These are phyloP conservation scores for Noctua fimbriata DNA, from an alignment of 2,888 invertebrate genomes.

Conservation along the genomic window DNA sequence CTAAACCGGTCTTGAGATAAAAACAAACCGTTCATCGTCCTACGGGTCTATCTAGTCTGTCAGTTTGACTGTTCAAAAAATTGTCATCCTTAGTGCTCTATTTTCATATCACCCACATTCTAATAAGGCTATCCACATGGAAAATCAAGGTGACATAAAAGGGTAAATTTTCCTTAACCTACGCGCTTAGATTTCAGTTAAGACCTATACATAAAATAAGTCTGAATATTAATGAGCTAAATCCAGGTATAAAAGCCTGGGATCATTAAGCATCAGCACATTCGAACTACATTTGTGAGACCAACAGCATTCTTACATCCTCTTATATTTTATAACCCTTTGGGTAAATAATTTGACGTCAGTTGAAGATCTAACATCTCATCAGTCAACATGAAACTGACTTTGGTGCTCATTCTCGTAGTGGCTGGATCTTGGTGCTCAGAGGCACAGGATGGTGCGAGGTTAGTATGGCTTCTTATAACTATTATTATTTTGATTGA, in stretches of 20 bases:
- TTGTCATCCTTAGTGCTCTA: too few species aligned
- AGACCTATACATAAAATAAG: slow-evolving; percentile 29
- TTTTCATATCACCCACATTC: slow-evolving; percentile 7
- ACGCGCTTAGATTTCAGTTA: slow-evolving; percentile 18
- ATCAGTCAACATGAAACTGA: slow-evolving; percentile 41
- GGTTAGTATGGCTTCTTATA: neutral
- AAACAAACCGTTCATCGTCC: neutral
- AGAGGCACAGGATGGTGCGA: slow-evolving; percentile 39
- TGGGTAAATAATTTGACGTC: neutral
- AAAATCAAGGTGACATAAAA: slow-evolving; percentile 36
- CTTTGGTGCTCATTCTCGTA: slow-evolving; percentile 36
- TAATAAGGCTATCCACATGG: slow-evolving; percentile 8
- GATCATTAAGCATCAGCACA: slow-evolving; percentile 19
- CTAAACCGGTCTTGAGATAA: neutral
- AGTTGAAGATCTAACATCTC: slow-evolving; percentile 5
- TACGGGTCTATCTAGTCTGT: neutral
- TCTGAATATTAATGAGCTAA: slow-evolving; percentile 50
- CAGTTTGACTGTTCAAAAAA: neutral
- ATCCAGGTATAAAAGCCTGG: slow-evolving; percentile 44
- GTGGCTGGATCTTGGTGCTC: slow-evolving; percentile 26
- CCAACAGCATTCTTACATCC: slow-evolving; percentile 9
- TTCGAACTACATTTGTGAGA: slow-evolving; percentile 22
- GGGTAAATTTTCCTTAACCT: slow-evolving; percentile 31
- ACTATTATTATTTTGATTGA: neutral
- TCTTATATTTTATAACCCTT: neutral